Base-by-base conservation (phyloP, 2,888 invertebrate species). In the Brenthis hecate region DNA sequence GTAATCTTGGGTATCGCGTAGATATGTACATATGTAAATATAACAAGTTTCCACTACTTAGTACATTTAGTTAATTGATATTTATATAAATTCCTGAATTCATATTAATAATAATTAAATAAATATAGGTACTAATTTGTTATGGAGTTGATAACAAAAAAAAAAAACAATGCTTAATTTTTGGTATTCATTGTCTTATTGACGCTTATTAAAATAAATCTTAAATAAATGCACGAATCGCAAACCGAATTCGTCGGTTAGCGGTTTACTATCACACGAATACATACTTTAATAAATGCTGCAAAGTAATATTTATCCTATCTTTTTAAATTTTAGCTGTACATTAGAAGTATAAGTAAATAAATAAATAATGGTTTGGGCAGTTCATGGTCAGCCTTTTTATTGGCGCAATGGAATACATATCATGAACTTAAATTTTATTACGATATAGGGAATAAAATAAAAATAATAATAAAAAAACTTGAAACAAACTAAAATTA, bases 141-240 rank as follows among this genome's bases (percentile, higher is more conserved):
- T 36, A 8, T 6, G 36, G 36, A 43, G 11, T 43, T 8, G 36
- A 43, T 43, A 43, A 43, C 11, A 11, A 11, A 43, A 43, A 11
- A 36, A 36, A 43, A 43, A 16, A 32, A 14, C 16, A 23, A 47
- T 48, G 19, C 19, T 19, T 53, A 51, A 36, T 47, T 55, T 64
- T 64, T 64, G 55, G 55, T 55, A 56, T 55, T 8, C 19, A 13
- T 55, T 55, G 28, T 16, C 47, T 55, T 55, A 64, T 28, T 28
- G n/a, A 55, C 19, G 13, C 47, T 64, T 23, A 64, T 54, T 47
- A 47, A 13, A 47, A 13, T 47, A 54, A 13, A 55, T 47, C 16
- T 53, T 19, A 61, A 61, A 61, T 66, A 66, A 66, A 66, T 66
- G 66, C 66, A 61, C 48, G 13, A 14, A n/a, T 14, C 11, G 16